phyloP scores from a whole-genome alignment of 2,888 invertebrate species.

The Deilephila elpenor region DNA sequence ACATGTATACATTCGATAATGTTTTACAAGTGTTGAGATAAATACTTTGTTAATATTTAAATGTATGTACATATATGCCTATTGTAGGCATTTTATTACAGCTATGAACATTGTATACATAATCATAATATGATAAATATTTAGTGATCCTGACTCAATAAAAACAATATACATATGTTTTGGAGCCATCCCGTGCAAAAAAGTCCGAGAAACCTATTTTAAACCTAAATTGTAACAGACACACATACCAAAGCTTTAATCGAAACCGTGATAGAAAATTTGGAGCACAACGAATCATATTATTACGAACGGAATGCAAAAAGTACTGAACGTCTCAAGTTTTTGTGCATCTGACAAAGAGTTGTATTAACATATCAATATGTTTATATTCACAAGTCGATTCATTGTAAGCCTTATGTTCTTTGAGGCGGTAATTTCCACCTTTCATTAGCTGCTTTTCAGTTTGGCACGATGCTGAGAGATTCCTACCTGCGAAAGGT shows the following conservation, averaged over 20 bases:
- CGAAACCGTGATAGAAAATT: constrained; percentile 19
- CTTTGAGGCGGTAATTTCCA: constrained; percentile 5
- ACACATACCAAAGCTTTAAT: neutral
- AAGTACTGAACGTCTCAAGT: constrained; percentile 3
- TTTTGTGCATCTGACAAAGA: constrained; percentile 4
- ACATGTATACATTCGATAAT: too few species aligned
- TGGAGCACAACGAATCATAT: constrained; percentile 15
- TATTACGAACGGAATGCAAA: constrained; percentile 5
- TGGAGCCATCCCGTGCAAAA: neutral
- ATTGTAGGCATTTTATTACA: too few species aligned
- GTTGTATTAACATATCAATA: constrained; percentile 3
- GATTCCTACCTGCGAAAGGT: constrained; percentile 19
- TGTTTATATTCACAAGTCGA: neutral
- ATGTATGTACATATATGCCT: too few species aligned
- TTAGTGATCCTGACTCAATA: neutral
- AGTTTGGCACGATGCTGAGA: constrained; percentile 9
- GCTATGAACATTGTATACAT: too few species aligned
- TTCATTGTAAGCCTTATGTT: neutral
- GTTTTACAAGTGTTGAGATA: too few species aligned
- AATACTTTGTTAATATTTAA: too few species aligned
- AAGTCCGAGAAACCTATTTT: neutral
- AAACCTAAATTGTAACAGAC: neutral
- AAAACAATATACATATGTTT: neutral
- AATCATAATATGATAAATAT: neutral
- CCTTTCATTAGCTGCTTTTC: constrained; percentile 20